Conservation (phyloP, 1,140 invertebrate species). For the Arion vulgaris region DNA sequence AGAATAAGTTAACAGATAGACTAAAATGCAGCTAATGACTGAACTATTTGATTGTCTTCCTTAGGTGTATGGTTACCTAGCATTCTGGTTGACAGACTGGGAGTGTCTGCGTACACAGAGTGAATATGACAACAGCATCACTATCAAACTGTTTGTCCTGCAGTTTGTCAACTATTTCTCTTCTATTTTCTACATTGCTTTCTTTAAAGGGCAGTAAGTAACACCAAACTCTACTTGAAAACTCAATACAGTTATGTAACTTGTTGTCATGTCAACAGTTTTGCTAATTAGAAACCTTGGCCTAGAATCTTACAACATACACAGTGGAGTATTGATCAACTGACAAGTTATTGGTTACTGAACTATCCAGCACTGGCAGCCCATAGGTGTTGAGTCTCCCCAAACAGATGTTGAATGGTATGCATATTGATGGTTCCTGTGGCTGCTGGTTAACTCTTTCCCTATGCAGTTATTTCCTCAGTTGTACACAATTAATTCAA, state of each 20-base stretch:
- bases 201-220: constrained; percentile 70
- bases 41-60: constrained; percentile 2
- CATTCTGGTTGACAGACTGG: constrained; percentile 69
- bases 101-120: constrained; percentile 70
- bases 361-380: too few relatives aligned
- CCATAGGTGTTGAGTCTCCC: too few relatives aligned
- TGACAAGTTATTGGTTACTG: too few relatives aligned
- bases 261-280: background rate
- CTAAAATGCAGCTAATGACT: background rate
- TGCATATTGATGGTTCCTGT: too few relatives aligned
- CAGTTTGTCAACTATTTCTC: constrained; percentile 73
- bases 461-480: too few relatives aligned
- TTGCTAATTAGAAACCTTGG: too few relatives aligned
- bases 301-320: too few relatives aligned
- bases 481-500: too few relatives aligned
- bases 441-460: too few relatives aligned
- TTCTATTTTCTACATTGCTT: constrained; percentile 71
- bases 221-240: background rate
- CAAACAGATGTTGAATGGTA: too few relatives aligned
- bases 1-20: too few relatives aligned
- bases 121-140: constrained; percentile 71
- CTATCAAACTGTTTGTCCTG: constrained; percentile 71
- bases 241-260: background rate
- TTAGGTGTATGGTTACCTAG: constrained; percentile 66
- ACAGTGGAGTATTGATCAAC: too few relatives aligned